Evolutionary conservation across 2,888 invertebrate genomes (phyloP).

Genomic region (Plusia festucae): DNA sequence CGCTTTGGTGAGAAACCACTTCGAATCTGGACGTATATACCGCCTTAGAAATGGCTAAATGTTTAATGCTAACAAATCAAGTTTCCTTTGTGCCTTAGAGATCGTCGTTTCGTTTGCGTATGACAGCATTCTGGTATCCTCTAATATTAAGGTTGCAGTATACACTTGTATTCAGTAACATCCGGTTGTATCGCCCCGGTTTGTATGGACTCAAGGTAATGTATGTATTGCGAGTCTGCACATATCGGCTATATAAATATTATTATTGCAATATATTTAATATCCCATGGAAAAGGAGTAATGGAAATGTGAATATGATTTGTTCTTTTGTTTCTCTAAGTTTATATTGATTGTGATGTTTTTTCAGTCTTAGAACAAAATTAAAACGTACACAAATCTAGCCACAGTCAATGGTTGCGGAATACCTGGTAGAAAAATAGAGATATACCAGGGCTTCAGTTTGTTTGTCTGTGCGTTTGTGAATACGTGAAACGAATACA

Average conservation of each 20-base stretch:
- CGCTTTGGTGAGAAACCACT: slow-evolving; percentile 2
- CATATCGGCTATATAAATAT: background rate
- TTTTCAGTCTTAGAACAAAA: too few species aligned
- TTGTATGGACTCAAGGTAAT: background rate
- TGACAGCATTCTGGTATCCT: background rate
- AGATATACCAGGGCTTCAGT: too few species aligned
- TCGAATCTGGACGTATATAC: background rate
- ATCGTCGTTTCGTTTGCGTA: slow-evolving; percentile 8
- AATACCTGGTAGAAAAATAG: too few species aligned
- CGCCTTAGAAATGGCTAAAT: background rate
- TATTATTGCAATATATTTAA: background rate
- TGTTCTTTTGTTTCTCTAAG: too few species aligned
- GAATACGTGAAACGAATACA: too few species aligned
- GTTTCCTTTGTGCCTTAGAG: slow-evolving; percentile 6
- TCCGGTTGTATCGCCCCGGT: slow-evolving; percentile 1
- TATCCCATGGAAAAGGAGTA: background rate
- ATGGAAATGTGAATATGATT: too few species aligned
- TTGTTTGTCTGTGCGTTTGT: too few species aligned
- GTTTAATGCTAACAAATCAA: slow-evolving; percentile 7
- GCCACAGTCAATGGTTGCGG: too few species aligned
- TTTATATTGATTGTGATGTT: too few species aligned
- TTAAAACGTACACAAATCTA: too few species aligned
- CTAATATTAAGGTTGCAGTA: background rate
- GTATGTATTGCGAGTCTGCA: background rate
- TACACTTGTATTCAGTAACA: background rate